Evolutionary conservation across 2,888 invertebrate species (phyloP).

Genomic region (Clanis bilineata): DNA sequence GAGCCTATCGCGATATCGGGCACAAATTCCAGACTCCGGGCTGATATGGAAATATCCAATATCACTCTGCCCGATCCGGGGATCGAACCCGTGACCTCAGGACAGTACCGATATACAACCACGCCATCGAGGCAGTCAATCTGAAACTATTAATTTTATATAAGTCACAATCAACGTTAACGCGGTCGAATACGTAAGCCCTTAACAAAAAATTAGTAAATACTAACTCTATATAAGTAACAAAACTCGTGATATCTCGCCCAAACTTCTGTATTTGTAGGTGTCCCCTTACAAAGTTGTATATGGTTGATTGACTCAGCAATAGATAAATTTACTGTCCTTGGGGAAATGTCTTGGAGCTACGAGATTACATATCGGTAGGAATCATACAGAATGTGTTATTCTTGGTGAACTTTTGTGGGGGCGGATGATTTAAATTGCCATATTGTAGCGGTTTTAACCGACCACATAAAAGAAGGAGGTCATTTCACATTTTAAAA

Average conservation of each 20-base stretch:
- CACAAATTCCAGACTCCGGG: too few species aligned
- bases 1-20: too few species aligned
- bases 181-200: not conserved
- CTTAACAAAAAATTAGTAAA: not conserved
- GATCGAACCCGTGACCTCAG: too few species aligned
- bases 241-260: slow-evolving; percentile 1
- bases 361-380: not conserved
- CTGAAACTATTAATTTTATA: too few species aligned
- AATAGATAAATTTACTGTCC: slow-evolving; percentile 13
- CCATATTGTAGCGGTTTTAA: too few species aligned
- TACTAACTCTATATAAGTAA: not conserved
- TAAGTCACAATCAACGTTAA: too few species aligned
- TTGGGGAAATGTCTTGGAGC: not conserved
- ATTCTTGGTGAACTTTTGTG: not conserved
- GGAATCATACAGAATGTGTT: not conserved
- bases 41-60: too few species aligned
- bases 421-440: not conserved
- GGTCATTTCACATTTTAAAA: too few species aligned
- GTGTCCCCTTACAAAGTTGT: slow-evolving; percentile 11
- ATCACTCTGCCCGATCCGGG: too few species aligned
- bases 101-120: too few species aligned
- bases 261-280: slow-evolving; percentile 3
- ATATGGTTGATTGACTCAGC: slow-evolving; percentile 18
- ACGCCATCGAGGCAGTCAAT: too few species aligned
- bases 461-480: too few species aligned